Evolutionary conservation across 2,888 invertebrate genomes (phyloP).

Genomic region (Agonopterix arenella): DNA sequence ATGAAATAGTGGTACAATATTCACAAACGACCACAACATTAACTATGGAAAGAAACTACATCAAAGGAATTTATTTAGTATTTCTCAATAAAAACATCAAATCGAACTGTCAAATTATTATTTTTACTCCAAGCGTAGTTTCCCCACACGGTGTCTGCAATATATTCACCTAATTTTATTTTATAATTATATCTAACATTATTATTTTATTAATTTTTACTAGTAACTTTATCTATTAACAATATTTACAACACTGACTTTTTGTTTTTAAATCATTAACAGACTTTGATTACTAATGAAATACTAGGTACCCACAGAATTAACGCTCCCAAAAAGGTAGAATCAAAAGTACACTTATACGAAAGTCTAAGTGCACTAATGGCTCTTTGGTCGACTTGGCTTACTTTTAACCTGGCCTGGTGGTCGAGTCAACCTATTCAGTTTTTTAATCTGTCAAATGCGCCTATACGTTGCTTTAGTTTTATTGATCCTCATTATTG

Average conservation of each 20-base stretch:
- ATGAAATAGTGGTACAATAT: not conserved
- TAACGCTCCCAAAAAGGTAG: no score
- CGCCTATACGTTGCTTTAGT: no score
- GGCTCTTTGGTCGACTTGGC: no score
- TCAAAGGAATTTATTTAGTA: constrained; percentile 49
- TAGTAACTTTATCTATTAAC: constrained; percentile 19
- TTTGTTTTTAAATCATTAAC: not conserved
- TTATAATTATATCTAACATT: constrained; percentile 1
- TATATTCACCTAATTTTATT: constrained; percentile 27
- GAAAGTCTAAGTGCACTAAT: no score
- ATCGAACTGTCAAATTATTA: constrained; percentile 62
- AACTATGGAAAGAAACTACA: constrained; percentile 68
- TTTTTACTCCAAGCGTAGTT: constrained; percentile 66
- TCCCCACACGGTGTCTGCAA: constrained; percentile 70
- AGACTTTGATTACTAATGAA: no score
- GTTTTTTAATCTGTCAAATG: no score
- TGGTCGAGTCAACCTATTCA: no score
- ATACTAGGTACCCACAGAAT: no score
- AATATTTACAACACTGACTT: constrained; percentile 48
- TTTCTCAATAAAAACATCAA: constrained; percentile 52
- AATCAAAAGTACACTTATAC: no score
- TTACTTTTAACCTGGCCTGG: no score
- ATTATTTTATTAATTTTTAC: constrained; percentile 6
- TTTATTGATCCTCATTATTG: no score
- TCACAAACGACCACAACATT: constrained; percentile 42